These are phyloP conservation scores for Erythrocercus mccallii DNA, from an alignment of 2,113 vertebrate genomes.

Conservation along the genomic window DNA sequence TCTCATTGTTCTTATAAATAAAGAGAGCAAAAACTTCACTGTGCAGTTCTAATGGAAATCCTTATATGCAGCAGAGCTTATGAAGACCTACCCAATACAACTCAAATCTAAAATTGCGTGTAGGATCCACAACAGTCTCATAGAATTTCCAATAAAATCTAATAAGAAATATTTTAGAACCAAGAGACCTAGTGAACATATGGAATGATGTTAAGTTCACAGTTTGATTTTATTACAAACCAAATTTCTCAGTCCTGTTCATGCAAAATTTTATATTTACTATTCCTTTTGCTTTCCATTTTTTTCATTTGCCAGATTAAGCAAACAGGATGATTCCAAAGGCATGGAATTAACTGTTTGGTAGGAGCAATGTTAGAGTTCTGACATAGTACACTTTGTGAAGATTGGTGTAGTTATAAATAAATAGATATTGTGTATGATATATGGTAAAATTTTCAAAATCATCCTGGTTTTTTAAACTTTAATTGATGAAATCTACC, in stretches of 20 bases:
- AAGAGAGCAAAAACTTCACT: background rate
- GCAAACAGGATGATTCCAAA: background rate
- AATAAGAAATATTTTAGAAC: background rate
- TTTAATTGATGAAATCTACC: background rate
- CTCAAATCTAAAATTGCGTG: background rate
- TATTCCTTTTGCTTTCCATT: background rate
- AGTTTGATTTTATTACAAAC: background rate
- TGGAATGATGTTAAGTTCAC: background rate
- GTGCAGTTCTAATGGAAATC: background rate
- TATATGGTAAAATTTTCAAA: background rate
- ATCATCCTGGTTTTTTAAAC: background rate
- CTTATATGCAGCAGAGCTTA: background rate
- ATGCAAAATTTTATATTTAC: background rate
- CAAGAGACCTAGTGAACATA: background rate
- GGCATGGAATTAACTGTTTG: background rate
- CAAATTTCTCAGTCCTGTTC: background rate
- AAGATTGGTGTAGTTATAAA: background rate
- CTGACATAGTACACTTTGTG: background rate
- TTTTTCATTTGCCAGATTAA: background rate
- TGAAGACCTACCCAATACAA: background rate
- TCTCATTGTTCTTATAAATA: constrained; percentile 26
- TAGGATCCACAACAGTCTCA: background rate
- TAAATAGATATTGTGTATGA: background rate
- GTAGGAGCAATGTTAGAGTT: background rate
- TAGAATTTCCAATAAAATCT: background rate